phyloP scores from a whole-genome alignment of 35 echinoderm and acorn worm genomes.

The Ophiothrix spiculata region DNA sequence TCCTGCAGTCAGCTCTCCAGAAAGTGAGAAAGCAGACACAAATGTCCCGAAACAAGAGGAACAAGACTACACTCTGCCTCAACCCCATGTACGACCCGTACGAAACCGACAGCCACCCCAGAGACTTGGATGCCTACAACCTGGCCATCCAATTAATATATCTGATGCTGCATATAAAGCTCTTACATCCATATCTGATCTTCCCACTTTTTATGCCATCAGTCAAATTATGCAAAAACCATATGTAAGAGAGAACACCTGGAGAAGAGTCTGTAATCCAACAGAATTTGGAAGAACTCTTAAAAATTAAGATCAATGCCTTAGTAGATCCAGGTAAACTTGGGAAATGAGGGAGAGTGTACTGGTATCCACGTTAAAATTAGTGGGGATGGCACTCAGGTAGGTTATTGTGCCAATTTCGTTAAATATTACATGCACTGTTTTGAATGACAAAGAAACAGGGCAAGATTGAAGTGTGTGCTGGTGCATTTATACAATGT shows the following conservation, averaged over 20 bases:
- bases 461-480: no score
- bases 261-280: background rate
- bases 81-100: no score
- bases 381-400: constrained; percentile 38
- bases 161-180: constrained; percentile 20
- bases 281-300: background rate
- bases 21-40: no score
- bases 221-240: constrained; percentile 6
- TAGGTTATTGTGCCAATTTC: constrained; percentile 19
- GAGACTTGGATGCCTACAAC: no score
- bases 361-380: constrained; percentile 22
- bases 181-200: background rate
- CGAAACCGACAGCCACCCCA: no score
- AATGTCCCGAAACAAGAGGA: no score
- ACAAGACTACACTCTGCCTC: no score
- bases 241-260: background rate
- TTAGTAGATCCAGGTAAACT: background rate
- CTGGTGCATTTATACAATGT: no score
- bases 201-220: constrained; percentile 23
- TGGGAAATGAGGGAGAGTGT: background rate
- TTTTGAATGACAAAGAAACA: constrained; percentile 15
- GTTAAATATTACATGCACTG: constrained; percentile 25
- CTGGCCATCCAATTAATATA: no score
- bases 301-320: background rate
- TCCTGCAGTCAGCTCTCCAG: no score